These are phyloP conservation scores for Myotis pilosus DNA, from an alignment of 2,797 vertebrate genomes.

Conservation along the genomic window DNA sequence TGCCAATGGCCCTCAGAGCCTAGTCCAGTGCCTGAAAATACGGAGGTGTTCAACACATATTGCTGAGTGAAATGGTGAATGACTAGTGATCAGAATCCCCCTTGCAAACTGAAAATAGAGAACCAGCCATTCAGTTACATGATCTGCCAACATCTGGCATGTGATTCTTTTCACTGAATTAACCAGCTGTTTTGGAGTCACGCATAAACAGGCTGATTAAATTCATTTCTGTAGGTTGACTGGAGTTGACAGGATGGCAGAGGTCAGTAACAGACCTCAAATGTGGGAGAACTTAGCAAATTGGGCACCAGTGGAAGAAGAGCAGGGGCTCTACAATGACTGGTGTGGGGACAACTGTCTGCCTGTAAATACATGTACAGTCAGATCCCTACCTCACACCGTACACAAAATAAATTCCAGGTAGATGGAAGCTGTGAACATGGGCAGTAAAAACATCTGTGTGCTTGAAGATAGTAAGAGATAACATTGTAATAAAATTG, in stretches of 20 bases:
- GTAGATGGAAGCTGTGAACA: too few species aligned
- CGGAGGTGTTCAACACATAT: fast-evolving
- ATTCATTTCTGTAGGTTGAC: slow-evolving; percentile 29
- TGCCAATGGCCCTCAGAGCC: fast-evolving
- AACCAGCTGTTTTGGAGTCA: slow-evolving; percentile 69
- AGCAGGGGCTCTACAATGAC: fast-evolving
- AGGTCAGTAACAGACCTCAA: not conserved
- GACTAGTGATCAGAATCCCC: not conserved
- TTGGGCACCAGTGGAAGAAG: not conserved
- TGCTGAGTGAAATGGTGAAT: not conserved
- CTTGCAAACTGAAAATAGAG: not conserved
- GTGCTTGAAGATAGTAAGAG: not conserved
- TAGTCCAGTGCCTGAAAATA: not conserved
- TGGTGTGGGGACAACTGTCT: not conserved
- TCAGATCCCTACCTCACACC: slow-evolving; percentile 44
- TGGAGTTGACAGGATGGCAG: not conserved
- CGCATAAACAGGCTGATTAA: slow-evolving; percentile 37
- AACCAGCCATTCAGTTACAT: slow-evolving; percentile 6
- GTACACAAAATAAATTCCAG: too few species aligned
- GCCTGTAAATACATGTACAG: fast-evolving
- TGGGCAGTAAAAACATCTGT: too few species aligned
- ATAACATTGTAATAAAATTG: not conserved
- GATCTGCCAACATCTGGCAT: slow-evolving; percentile 62
- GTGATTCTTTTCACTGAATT: slow-evolving; percentile 60
- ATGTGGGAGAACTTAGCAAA: fast-evolving